Percentiles rank a stretch among this genome's conserved stretches.
These are phyloP conservation scores for Plecotus auritus DNA, from an alignment of 2,113 vertebrate genomes.

Conservation along the genomic window DNA sequence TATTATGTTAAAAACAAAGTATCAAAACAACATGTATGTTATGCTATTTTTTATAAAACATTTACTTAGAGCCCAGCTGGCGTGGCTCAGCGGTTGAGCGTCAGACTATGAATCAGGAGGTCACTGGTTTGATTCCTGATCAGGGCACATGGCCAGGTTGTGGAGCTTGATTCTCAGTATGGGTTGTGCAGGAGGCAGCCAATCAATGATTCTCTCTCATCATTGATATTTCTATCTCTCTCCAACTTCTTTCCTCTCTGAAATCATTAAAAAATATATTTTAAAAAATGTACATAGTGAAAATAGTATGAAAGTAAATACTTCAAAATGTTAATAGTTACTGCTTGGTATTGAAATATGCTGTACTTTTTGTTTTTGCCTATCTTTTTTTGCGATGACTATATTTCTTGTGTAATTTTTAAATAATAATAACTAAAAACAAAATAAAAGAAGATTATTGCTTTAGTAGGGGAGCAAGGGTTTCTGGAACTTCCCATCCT, in stretches of 20 bases:
- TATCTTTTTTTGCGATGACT: not conserved
- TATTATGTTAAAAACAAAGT: not conserved
- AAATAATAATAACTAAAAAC: not conserved
- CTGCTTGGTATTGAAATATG: not conserved
- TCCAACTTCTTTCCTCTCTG: too few species aligned
- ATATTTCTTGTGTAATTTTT: not conserved
- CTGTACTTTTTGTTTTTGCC: not conserved
- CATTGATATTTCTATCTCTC: too few species aligned
- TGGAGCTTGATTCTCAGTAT: too few species aligned
- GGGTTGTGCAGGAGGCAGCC: too few species aligned
- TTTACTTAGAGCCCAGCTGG: too few species aligned
- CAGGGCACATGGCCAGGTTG: too few species aligned
- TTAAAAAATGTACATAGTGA: not conserved
- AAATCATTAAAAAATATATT: not conserved
- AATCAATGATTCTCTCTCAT: too few species aligned
- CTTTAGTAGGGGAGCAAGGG: not conserved
- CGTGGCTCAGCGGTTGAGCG: too few species aligned
- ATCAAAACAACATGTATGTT: not conserved
- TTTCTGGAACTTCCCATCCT: not conserved
- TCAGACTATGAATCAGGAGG: too few species aligned
- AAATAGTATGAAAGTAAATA: not conserved
- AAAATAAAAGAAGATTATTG: not conserved
- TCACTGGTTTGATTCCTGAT: too few species aligned
- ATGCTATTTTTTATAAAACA: not conserved
- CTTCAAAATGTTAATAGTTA: not conserved